Evolutionary conservation across 1,140 invertebrate species (phyloP), one percentile per base, ranked within the genome.

Genomic region (Melanaphis sacchari): DNA sequence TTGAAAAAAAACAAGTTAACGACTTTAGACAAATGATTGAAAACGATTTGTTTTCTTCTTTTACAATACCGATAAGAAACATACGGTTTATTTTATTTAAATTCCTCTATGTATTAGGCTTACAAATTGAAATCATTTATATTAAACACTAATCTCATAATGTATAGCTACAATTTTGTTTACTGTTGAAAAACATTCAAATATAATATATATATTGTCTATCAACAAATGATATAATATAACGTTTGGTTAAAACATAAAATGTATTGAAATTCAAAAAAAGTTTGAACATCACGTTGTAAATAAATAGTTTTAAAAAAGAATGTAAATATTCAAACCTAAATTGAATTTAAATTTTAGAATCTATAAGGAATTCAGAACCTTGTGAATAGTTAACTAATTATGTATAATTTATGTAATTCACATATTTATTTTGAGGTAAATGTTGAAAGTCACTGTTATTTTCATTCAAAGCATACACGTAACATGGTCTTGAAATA

Each of bases 11-110:
- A 46, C n/a, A 46, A n/a, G 59, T 66, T 66, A 66, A 66, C 31
- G 59, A 66, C n/a, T 66, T 66, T 66, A n/a, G 31, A 66, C 59
- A 76, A 76, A 76, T 76, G 59, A 76, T 76, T n/a, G 59, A 76
- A 76, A n/a, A 76, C 15, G 31, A 76, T 76, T 76, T 76, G 59
- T 76, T 36, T 76, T 76, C n/a, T 76, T 5, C 59, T 76, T 76
- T 76, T 18, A 15, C n/a, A 76, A 76, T n/a, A n/a, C n/a, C 7
- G 59, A 76, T 76, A 76, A 76, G n/a, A 59, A 59, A 76, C n/a
- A 76, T 76, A 76, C 15, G 31, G n/a, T n/a, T n/a, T 76, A 76
- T n/a, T n/a, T 36, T 76, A 76, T n/a, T 76, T 76, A 1, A 4
- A 22, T 76, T 76, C 36, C 6, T 76, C 18, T 76, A 15, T 76